Conservation (phyloP, 1,140 invertebrate genomes). For the Hyposmocoma kahamanoa region DNA sequence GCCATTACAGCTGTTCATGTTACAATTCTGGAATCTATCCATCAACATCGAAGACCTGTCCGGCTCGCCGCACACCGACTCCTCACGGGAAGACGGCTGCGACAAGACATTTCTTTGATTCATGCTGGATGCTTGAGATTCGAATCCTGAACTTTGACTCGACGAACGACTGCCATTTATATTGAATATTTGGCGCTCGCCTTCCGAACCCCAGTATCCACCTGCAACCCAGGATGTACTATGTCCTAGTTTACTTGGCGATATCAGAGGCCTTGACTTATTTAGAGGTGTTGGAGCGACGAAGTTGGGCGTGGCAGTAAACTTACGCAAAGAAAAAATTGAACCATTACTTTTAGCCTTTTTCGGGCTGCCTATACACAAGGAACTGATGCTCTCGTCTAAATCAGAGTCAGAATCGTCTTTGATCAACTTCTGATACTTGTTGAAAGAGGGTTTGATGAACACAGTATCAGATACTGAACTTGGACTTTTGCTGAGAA, state of each 20-base stretch:
- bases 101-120: constrained; percentile 58
- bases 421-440: constrained; percentile 52
- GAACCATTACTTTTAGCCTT: constrained; percentile 46
- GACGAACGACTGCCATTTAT: constrained; percentile 65
- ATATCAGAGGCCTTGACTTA: constrained; percentile 54
- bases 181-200: constrained; percentile 48
- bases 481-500: constrained; percentile 37
- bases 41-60: constrained; percentile 32
- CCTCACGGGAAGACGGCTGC: constrained; percentile 59
- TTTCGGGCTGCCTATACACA: constrained; percentile 56
- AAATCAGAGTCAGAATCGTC: constrained; percentile 66
- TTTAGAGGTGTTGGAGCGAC: constrained; percentile 48
- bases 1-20: constrained; percentile 16
- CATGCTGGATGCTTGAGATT: constrained; percentile 65
- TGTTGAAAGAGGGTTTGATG: constrained; percentile 54
- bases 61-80: constrained; percentile 57
- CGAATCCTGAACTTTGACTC: constrained; percentile 72
- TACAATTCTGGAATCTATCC: constrained; percentile 42
- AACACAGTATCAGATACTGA: constrained; percentile 48
- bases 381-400: constrained; percentile 65
- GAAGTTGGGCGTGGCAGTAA: constrained; percentile 59
- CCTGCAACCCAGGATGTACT: constrained; percentile 70
- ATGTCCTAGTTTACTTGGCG: constrained; percentile 64
- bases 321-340: constrained; percentile 60
- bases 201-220: constrained; percentile 68